Evolutionary conservation across 2,113 vertebrate species (phyloP).

Genomic region (Lepus timidus): DNA sequence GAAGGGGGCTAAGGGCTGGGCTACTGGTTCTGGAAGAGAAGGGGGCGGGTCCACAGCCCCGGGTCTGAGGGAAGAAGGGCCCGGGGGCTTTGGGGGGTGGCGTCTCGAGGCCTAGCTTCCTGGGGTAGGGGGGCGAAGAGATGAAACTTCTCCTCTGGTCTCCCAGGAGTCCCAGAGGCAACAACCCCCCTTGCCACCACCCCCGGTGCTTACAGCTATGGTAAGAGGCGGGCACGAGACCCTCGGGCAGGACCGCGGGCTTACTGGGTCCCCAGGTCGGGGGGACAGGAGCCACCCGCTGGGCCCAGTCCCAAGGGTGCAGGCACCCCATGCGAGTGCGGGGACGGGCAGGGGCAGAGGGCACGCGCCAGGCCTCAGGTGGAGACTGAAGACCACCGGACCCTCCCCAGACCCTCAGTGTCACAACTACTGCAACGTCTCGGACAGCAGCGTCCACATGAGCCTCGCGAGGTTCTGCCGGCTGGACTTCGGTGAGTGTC

Average conservation of each 20-base stretch:
- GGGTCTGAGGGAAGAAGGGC: background rate
- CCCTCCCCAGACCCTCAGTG: constrained; percentile 91
- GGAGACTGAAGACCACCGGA: constrained; percentile 22
- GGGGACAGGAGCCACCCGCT: too few species aligned
- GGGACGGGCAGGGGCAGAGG: background rate
- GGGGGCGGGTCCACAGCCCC: background rate
- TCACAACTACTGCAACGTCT: constrained; percentile 90
- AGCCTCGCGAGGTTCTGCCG: constrained; percentile 93
- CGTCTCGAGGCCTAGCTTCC: background rate
- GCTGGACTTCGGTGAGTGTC: constrained; percentile 91
- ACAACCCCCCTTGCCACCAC: constrained; percentile 68
- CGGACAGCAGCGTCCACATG: constrained; percentile 92
- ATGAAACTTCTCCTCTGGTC: background rate
- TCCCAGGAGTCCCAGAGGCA: constrained; percentile 84
- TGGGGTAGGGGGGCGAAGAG: background rate
- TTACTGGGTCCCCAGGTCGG: too few species aligned
- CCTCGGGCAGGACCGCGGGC: too few species aligned
- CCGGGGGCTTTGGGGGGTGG: background rate
- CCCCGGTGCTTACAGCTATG: constrained; percentile 73
- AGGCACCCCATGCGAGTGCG: background rate
- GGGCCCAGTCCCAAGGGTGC: background rate
- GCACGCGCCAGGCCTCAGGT: background rate
- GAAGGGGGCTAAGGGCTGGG: background rate
- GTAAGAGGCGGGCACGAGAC: constrained; percentile 63
- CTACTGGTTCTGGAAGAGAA: background rate